phyloP scores from a whole-genome alignment of 2,888 invertebrate species.

The Exephanes ischioxanthus region DNA sequence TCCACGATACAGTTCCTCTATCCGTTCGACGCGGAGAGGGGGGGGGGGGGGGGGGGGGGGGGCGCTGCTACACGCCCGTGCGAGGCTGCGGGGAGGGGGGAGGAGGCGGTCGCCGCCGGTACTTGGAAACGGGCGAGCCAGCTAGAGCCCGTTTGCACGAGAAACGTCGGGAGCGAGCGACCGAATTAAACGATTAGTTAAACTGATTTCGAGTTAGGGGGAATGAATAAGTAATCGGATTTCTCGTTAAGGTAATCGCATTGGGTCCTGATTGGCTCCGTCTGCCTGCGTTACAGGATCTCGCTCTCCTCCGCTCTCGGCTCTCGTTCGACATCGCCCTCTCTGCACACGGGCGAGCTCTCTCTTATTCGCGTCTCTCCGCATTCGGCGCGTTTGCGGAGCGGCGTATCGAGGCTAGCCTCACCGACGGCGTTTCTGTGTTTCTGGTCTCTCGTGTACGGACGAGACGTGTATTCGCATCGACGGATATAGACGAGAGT shows the following conservation, averaged over 20 bases:
- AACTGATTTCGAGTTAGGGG: conserved; percentile 85
- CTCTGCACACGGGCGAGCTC: background rate
- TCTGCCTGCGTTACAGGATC: conserved; percentile 81
- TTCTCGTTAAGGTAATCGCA: conserved; percentile 85
- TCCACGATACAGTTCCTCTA: conserved; percentile 18
- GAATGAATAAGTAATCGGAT: conserved; percentile 86
- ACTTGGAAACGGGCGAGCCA: conserved; percentile 4
- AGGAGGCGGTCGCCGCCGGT: background rate
- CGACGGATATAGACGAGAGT: conserved; percentile 2
- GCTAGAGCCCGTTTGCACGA: conserved; percentile 29
- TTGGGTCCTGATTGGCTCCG: conserved; percentile 84
- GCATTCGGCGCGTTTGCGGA: background rate
- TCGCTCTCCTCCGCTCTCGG: conserved; percentile 65
- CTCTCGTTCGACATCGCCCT: conserved; percentile 51
- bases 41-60: background rate
- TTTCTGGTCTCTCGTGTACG: background rate
- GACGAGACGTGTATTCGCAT: background rate
- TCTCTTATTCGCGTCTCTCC: conserved; percentile 42
- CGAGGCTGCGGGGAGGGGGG: background rate
- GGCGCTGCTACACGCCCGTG: no score
- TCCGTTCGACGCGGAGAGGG: background rate
- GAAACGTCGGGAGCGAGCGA: conserved; percentile 71
- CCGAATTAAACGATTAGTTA: conserved; percentile 86
- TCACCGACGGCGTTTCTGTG: conserved; percentile 9
- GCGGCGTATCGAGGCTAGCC: conserved; percentile 22